Evolutionary conservation across 2,797 vertebrate genomes (phyloP).

Genomic region (Acomys russatus): DNA sequence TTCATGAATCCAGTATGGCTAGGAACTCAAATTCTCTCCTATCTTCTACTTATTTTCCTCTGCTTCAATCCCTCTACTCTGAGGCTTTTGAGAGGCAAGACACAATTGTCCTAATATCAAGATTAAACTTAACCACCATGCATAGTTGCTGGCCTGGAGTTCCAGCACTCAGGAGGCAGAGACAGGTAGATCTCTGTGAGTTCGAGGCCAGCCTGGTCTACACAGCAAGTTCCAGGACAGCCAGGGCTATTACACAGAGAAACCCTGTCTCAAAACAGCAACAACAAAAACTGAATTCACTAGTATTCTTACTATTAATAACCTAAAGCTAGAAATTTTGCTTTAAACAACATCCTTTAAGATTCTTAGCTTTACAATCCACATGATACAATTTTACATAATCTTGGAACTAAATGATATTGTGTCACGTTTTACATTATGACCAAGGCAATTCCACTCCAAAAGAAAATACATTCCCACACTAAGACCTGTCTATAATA

Average conservation of each 20-base stretch:
- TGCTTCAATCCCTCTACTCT: constrained; percentile 16
- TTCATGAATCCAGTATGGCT: background rate
- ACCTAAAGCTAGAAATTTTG: constrained; percentile 40
- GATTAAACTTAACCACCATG: background rate
- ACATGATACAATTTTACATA: constrained; percentile 38
- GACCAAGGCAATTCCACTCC: background rate
- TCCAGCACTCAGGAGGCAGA: background rate
- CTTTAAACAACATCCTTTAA: constrained; percentile 45
- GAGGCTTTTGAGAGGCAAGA: constrained; percentile 10
- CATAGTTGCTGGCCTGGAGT: background rate
- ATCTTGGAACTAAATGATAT: constrained; percentile 8
- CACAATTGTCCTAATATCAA: constrained; percentile 1
- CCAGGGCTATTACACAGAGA: background rate
- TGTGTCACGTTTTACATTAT: background rate
- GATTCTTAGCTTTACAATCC: background rate
- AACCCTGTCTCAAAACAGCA: background rate
- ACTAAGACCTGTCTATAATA: constrained; percentile 58
- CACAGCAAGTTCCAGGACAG: background rate
- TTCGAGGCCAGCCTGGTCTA: background rate
- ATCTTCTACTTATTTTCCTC: background rate
- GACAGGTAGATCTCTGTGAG: background rate
- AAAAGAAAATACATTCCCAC: constrained; percentile 46
- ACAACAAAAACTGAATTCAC: background rate
- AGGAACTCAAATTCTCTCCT: constrained; percentile 17
- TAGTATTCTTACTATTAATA: constrained; percentile 45